phyloP scores from a whole-genome alignment of 2,113 vertebrate genomes.

The Cygnus atratus region DNA sequence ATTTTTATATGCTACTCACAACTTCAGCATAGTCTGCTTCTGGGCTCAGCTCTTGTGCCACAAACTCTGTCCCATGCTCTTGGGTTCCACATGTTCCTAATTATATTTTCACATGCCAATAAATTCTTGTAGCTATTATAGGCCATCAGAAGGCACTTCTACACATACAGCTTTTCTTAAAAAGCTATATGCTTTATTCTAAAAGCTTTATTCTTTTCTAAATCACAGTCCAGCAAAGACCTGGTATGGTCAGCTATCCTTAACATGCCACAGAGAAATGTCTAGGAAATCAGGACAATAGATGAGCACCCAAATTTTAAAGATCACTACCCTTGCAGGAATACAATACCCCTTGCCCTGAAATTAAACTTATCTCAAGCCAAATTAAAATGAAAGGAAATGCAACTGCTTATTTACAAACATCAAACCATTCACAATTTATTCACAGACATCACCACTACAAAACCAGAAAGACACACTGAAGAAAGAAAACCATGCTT shows the following conservation, averaged over 20 bases:
- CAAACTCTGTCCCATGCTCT: not conserved
- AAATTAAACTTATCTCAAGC: not conserved
- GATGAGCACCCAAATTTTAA: not conserved
- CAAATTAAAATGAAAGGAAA: not conserved
- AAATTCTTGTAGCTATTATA: not conserved
- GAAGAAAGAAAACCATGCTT: not conserved
- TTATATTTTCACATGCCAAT: not conserved
- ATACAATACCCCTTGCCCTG: not conserved
- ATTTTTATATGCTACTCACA: not conserved
- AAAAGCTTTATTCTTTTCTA: conserved; percentile 2
- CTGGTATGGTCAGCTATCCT: not conserved
- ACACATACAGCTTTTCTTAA: not conserved
- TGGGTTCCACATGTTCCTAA: not conserved
- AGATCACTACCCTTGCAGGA: not conserved
- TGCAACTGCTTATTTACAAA: not conserved
- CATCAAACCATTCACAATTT: not conserved
- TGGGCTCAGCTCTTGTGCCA: not conserved
- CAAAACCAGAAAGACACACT: not conserved
- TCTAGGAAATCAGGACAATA: not conserved
- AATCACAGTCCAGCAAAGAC: not conserved
- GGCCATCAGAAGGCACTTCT: conserved; percentile 18
- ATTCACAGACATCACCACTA: not conserved
- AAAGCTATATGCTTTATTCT: no score
- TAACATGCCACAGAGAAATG: not conserved
- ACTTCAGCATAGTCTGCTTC: not conserved